Conservation (phyloP, 2,113 vertebrate species). For the Cochlearius cochlearius region DNA sequence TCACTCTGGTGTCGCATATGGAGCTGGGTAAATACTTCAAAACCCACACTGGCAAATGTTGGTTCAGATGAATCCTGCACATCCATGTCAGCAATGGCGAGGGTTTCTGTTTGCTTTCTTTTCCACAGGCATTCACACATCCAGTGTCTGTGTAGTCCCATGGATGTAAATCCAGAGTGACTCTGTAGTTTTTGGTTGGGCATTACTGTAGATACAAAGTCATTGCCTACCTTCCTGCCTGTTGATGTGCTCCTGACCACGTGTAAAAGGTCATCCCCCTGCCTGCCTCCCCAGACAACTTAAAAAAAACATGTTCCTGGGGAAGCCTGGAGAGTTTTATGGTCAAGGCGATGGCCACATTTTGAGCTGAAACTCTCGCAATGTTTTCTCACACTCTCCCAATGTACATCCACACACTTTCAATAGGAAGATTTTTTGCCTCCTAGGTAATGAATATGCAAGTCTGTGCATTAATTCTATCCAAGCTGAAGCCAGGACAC, state of each 20-base stretch:
- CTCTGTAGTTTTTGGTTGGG: not conserved
- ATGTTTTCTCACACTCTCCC: not conserved
- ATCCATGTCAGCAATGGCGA: not conserved
- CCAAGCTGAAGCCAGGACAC: no score
- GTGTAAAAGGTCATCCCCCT: not conserved
- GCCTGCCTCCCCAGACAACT: not conserved
- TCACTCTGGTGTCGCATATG: not conserved
- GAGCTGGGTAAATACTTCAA: not conserved
- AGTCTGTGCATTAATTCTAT: not conserved
- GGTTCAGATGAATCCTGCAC: not conserved
- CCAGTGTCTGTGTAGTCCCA: not conserved
- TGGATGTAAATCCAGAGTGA: not conserved
- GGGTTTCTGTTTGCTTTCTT: conserved; percentile 14
- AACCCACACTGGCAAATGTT: not conserved
- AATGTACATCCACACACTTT: not conserved
- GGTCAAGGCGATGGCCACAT: not conserved
- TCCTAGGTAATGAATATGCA: not conserved
- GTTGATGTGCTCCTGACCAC: not conserved
- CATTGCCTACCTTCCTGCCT: not conserved
- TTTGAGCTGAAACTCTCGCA: not conserved
- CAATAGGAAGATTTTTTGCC: not conserved
- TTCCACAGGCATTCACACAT: not conserved
- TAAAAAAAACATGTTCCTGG: not conserved
- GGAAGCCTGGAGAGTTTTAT: not conserved
- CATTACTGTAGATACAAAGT: not conserved